Evolutionary conservation across 2,888 invertebrate species (phyloP).

Genomic region (Cosmopolites sordidus): DNA sequence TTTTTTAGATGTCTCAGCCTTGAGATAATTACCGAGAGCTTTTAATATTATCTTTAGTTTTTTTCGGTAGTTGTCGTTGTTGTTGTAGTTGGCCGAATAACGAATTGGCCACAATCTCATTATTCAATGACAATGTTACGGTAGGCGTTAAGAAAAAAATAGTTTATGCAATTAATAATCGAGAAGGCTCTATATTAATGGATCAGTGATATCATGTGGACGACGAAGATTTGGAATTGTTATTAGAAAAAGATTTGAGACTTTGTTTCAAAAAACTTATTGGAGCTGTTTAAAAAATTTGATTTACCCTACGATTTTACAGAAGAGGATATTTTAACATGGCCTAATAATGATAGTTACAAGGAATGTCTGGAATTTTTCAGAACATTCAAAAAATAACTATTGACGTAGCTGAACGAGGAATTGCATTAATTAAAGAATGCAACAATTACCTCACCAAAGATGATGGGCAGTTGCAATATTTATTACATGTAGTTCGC

Average conservation of each 20-base stretch:
- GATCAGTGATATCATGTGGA: background rate
- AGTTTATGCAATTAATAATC: background rate
- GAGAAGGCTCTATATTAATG: background rate
- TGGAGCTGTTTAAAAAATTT: background rate
- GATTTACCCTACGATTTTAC: too few relatives aligned
- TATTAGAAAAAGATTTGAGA: constrained; percentile 5
- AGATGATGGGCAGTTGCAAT: background rate
- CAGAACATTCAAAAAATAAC: constrained; percentile 6
- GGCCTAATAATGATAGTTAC: background rate
- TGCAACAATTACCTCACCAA: constrained; percentile 1
- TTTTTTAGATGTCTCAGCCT: too few relatives aligned
- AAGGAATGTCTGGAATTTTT: constrained; percentile 1
- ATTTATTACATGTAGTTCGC: constrained; percentile 1
- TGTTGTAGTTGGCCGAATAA: too few relatives aligned
- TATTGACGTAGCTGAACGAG: constrained; percentile 7
- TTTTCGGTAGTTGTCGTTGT: too few relatives aligned
- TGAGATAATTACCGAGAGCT: too few relatives aligned
- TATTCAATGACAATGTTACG: background rate
- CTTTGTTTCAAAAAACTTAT: constrained; percentile 1
- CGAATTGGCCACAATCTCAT: too few relatives aligned
- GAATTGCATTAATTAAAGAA: constrained; percentile 3
- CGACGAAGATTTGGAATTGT: background rate
- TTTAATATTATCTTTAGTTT: too few relatives aligned
- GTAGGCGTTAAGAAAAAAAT: constrained; percentile 2
- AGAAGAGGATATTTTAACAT: background rate